Evolutionary conservation across 2,888 invertebrate species (phyloP).

Genomic region (Chloroclystis v-ata): DNA sequence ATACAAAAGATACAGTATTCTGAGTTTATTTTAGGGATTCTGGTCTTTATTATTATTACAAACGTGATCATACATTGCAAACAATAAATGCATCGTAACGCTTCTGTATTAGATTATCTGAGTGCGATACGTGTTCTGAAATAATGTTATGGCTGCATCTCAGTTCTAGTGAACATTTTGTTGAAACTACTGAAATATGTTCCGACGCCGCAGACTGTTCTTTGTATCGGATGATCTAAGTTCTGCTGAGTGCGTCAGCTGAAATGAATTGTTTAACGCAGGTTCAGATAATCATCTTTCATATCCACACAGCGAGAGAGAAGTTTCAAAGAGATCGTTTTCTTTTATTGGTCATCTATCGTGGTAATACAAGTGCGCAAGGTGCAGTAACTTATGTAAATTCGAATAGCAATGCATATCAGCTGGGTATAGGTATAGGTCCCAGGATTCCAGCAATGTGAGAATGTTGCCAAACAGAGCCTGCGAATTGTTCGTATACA

Average conservation of each 20-base stretch:
- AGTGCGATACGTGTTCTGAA: slow-evolving; percentile 68
- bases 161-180: slow-evolving; percentile 42
- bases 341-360: slow-evolving; percentile 17
- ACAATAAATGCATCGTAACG: slow-evolving; percentile 71
- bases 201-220: slow-evolving; percentile 31
- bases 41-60: slow-evolving; percentile 29
- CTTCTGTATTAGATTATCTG: slow-evolving; percentile 70
- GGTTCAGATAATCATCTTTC: slow-evolving; percentile 25
- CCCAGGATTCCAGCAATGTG: slow-evolving; percentile 64
- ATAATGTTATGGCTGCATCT: slow-evolving; percentile 62
- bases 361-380: slow-evolving; percentile 23
- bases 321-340: slow-evolving; percentile 13
- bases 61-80: slow-evolving; percentile 54
- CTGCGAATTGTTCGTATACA: slow-evolving; percentile 64
- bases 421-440: slow-evolving; percentile 42
- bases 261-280: slow-evolving; percentile 28
- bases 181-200: slow-evolving; percentile 56
- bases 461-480: slow-evolving; percentile 61
- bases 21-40: no score
- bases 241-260: slow-evolving; percentile 24
- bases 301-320: slow-evolving; percentile 17
- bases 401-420: slow-evolving; percentile 55
- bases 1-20: no score
- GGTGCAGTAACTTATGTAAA: slow-evolving; percentile 64
- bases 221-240: slow-evolving; percentile 27